Evolutionary conservation across 2,888 invertebrate genomes (phyloP), one percentile per base, ranked within the genome.

Genomic region (Nomada hirtipes): DNA sequence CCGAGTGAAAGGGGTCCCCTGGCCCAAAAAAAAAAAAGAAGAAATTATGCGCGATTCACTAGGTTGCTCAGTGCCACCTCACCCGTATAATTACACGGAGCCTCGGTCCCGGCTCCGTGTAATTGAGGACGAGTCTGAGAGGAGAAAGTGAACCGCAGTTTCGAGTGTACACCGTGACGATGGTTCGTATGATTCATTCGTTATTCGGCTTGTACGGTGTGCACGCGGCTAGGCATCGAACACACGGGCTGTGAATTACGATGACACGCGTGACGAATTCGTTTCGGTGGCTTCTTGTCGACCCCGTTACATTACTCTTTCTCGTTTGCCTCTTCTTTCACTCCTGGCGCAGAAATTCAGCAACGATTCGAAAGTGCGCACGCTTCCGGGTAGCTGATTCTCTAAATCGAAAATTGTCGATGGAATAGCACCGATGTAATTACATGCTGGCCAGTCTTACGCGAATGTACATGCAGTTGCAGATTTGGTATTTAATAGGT

Each of bases 81-180:
- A 89, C 74, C 89, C 90, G 90, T 92, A 88, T 92, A 92, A 91
- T 91, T 91, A 90, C 88, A 86, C 86, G 86, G 61, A 76, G 76
- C 73, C 82, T 63, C 79, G 74, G 64, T 75, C 69, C 79, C 78
- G 74, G 57, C 78, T 79, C 69, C 72, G 76, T 77, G 84, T 88
- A 89, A 87, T 90, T 81, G 86, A 79, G 89, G 85, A 89, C 89
- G 90, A 85, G 76, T 78, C 75, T 71, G 75, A 86, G 57, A 82
- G 82, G 90, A 89, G 89, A 89, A 89, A 89, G 89, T 86, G 89
- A 88, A 83, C 85, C 77, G 73, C 44, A 60, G 71, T 79, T 88
- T 79, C 71, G 76, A 68, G 76, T 75, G 74, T 65, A 73, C 78
- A 82, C 23, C 65, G 81, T 55, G 74, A 64, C 79, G 73, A 71